These are phyloP conservation scores for Bursaphelenchus mucronatus DNA, from an alignment of 1,140 invertebrate genomes.

Conservation along the genomic window DNA sequence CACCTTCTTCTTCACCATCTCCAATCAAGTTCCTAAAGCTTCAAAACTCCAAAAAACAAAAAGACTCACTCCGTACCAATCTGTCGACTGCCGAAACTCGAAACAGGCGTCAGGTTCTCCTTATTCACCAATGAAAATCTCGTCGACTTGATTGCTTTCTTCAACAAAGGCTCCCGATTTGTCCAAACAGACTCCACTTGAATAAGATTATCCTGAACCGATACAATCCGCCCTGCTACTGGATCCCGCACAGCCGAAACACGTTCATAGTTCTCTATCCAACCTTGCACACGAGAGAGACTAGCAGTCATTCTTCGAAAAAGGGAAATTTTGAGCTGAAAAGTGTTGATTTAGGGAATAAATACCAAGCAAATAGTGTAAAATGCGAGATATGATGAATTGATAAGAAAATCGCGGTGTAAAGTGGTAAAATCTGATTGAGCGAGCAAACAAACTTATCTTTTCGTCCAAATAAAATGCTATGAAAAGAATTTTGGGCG, in stretches of 20 bases:
- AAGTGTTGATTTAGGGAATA: no score
- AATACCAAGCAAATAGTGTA: no score
- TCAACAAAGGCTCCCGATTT: constrained; percentile 42
- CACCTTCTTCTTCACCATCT: not conserved
- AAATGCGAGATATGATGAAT: no score
- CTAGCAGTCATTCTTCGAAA: no score
- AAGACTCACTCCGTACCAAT: constrained; percentile 27
- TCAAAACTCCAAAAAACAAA: constrained; percentile 8
- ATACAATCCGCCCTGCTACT: constrained; percentile 2
- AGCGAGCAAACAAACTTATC: no score
- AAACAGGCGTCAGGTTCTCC: constrained; percentile 19
- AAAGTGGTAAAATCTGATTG: no score
- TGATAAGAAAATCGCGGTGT: no score
- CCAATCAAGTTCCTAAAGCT: not conserved
- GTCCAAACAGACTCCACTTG: constrained; percentile 36
- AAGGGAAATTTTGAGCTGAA: no score
- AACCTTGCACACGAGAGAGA: not conserved
- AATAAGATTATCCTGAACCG: not conserved
- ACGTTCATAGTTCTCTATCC: constrained; percentile 14
- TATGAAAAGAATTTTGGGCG: no score
- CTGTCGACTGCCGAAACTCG: constrained; percentile 19
- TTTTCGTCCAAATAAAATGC: no score
- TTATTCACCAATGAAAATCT: constrained; percentile 25
- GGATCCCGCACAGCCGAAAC: not conserved
- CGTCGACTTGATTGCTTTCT: constrained; percentile 37